phyloP scores from a whole-genome alignment of 2,113 vertebrate genomes.

The human (Homo sapiens) region GRCh38 chr3:28702501-28703000 shows the following conservation, averaged over 20 bases:
- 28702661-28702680: no score
- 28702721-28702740: neutral
- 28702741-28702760: neutral
- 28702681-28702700: neutral
- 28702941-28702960: neutral
- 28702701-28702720: neutral
- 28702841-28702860: neutral
- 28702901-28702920: neutral
- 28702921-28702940: neutral
- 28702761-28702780: neutral
- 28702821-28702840: neutral
- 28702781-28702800: neutral
- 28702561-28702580: no score
- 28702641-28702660: no score
- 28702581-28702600: no score
- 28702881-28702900: neutral
- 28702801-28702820: neutral
- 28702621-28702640: no score
- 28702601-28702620: no score
- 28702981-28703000: neutral
- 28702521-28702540: no score
- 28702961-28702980: neutral
- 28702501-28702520: no score
- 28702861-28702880: neutral
- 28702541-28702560: no score